A percentile compares a stretch with the other conserved stretches of the same genome.
Conservation (phyloP, 2,888 invertebrate genomes). For the Sminthurides aquaticus region DNA sequence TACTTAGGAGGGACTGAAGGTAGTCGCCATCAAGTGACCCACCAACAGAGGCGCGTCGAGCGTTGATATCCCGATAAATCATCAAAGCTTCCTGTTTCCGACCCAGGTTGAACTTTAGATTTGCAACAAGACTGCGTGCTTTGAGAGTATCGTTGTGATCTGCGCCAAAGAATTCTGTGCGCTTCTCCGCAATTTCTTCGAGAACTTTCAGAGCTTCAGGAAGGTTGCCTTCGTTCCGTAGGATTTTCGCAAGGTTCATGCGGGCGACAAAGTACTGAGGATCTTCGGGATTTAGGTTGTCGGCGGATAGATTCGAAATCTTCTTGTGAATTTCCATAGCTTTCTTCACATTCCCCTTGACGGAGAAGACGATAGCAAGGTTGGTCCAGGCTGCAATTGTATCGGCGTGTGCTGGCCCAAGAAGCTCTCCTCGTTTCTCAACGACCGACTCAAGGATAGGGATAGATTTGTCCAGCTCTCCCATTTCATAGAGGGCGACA, state of each 20-base stretch:
- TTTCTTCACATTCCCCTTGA: background rate
- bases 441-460: background rate
- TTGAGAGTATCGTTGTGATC: background rate
- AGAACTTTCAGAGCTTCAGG: background rate
- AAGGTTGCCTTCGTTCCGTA: background rate
- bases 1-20: background rate
- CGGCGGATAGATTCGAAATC: background rate
- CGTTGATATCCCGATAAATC: background rate
- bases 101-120: background rate
- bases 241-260: background rate
- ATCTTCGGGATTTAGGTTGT: background rate
- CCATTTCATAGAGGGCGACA: background rate
- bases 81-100: background rate
- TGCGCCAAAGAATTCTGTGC: background rate
- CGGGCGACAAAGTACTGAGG: background rate
- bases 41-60: background rate
- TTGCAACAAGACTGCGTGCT: background rate
- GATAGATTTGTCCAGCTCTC: background rate
- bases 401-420: background rate
- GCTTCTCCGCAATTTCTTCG: background rate
- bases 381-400: background rate
- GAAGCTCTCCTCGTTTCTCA: background rate
- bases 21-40: background rate
- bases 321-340: background rate
- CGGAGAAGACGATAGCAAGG: background rate